Base-by-base conservation (phyloP, 53 echinoderm and acorn worm species). In the Mesocentrotus franciscanus region DNA sequence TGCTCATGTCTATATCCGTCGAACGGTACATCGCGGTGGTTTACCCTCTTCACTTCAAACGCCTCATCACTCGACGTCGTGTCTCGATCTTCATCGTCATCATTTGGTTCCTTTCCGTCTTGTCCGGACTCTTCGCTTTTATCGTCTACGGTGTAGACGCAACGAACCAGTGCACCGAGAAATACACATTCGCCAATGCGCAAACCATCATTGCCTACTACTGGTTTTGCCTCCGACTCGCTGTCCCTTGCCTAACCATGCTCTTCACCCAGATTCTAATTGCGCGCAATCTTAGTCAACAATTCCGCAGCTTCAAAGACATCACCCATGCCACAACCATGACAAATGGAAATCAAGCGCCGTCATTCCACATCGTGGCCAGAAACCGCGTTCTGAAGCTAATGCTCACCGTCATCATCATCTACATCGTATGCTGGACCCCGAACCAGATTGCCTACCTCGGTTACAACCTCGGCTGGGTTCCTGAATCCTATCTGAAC, bases 361-460 rank as follows among this genome's bases (percentile, higher is more conserved):
- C 66, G 68, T 75, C 92, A 24, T 92, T 75, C 55, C 92, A 92
- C 22, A 71, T 92, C 72, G 57, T 75, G 7, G 92, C 92, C 56
- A 71, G 92, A 56, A 71, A 92, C 75, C 92, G 92, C 57, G 92
- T 92, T 22, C 34, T 92, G 35, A 92, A 92, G 16, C 17, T 92
- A 75, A 92, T 92, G 92, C 16, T 92, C 55, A 92, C 75, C 75
- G 92, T 92, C 20, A 74, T 92, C 18, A 4, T 92, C 49, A 92
- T 92, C 56, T 92, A 92, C 29, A 75, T 92, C 92, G 56, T 92
- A 17, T 92, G 92, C 75, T 92, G 92, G 92, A 71, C 71, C 12
- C 92, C 92, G 15, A 92, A 92, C 56, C 92, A 92, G 92, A 74
- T 92, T 34, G 92, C 92, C 75, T 92, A 74, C 29, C 74, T 92